Percentiles rank a stretch among this genome's conserved stretches.
phyloP scores from a whole-genome alignment of 2,797 vertebrate genomes.

The Corythornis leucogaster region DNA sequence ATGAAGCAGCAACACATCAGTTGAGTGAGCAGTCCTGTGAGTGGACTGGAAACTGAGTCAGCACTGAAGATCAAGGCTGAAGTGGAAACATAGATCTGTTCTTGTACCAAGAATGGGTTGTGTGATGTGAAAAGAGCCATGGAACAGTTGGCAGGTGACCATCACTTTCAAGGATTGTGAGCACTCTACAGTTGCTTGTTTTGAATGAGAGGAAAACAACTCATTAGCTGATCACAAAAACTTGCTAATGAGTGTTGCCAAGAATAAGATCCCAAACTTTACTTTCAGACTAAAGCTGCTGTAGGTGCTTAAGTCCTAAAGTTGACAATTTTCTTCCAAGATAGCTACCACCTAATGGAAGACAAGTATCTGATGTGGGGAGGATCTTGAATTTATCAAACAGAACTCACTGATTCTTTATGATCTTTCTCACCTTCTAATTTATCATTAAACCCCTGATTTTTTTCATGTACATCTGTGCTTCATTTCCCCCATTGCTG shows the following conservation, averaged over 20 bases:
- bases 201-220: neutral
- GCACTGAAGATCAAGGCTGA: neutral
- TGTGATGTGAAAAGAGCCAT: neutral
- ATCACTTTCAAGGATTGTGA: neutral
- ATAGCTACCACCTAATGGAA: neutral
- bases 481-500: neutral
- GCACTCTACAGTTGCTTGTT: neutral
- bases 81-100: neutral
- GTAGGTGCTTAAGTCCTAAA: neutral
- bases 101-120: neutral
- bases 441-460: constrained; percentile 6
- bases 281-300: neutral
- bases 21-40: neutral
- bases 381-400: neutral
- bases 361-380: neutral
- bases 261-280: neutral
- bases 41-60: neutral
- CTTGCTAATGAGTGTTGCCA: neutral
- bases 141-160: neutral
- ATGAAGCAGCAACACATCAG: neutral
- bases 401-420: neutral
- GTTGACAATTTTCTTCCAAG: neutral
- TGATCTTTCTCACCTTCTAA: neutral
- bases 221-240: neutral
- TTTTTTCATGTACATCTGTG: neutral